A percentile compares a stretch with the other conserved stretches of the same genome.
These are phyloP conservation scores for Leuciscus idus DNA, from an alignment of 2,113 vertebrate genomes.

Conservation along the genomic window DNA sequence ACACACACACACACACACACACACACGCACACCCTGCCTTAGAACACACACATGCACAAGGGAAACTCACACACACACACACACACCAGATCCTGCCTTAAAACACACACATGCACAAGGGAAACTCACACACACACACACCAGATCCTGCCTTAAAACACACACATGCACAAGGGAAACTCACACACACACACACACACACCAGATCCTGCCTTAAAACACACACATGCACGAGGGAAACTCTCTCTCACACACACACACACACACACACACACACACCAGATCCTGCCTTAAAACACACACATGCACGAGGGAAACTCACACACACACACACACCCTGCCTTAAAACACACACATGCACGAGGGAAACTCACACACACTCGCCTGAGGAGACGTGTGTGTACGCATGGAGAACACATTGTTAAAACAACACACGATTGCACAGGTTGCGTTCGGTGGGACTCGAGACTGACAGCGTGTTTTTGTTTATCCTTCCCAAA, in stretches of 20 bases:
- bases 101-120: too few relatives aligned
- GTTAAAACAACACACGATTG: constrained; percentile 39
- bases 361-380: neutral
- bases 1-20: neutral
- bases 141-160: too few relatives aligned
- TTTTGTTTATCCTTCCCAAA: constrained; percentile 32
- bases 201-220: too few relatives aligned
- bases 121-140: too few relatives aligned
- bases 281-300: too few relatives aligned
- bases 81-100: too few relatives aligned
- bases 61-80: neutral
- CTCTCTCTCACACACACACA: too few relatives aligned
- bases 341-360: neutral
- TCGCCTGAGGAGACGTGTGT: constrained; percentile 31
- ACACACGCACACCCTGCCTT: neutral
- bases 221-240: too few relatives aligned
- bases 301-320: constrained; percentile 1
- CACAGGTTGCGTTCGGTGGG: constrained; percentile 27
- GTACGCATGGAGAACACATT: neutral
- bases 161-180: too few relatives aligned
- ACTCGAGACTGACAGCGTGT: constrained; percentile 22
- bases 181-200: too few relatives aligned
- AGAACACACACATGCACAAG: too few relatives aligned
- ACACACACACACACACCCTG: neutral
- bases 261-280: too few relatives aligned